Evolutionary conservation across 2,797 vertebrate species (phyloP).

Genomic region (Mus spretus): DNA sequence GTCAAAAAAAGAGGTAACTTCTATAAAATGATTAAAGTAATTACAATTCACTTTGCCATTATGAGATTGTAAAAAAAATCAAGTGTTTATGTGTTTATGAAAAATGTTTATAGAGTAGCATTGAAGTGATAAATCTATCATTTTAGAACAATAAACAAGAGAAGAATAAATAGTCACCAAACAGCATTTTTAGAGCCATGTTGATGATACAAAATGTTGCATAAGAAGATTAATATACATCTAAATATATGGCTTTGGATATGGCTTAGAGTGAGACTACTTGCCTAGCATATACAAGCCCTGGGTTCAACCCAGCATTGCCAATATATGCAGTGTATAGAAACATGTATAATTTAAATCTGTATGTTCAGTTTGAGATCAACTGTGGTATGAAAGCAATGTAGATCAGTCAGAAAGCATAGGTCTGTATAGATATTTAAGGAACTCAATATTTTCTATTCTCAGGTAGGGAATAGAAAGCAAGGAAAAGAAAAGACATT

Average conservation of each 20-base stretch:
- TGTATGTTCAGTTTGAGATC: neutral
- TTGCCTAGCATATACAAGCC: neutral
- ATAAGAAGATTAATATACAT: conserved; percentile 11
- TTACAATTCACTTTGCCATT: neutral
- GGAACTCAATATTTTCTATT: neutral
- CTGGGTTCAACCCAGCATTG: neutral
- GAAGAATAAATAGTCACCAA: neutral
- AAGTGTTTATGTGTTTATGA: neutral
- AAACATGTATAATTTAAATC: neutral
- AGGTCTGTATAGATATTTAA: neutral
- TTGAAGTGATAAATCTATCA: neutral
- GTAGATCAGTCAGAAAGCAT: neutral
- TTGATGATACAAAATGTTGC: neutral
- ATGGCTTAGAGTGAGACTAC: neutral
- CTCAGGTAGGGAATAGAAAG: neutral
- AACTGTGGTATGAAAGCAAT: neutral
- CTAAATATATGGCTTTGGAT: neutral
- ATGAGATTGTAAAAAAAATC: neutral
- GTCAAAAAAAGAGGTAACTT: neutral
- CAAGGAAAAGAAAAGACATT: neutral
- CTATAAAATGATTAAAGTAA: neutral
- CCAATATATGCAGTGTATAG: neutral
- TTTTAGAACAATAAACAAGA: neutral
- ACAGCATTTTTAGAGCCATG: neutral
- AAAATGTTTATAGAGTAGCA: conserved; percentile 10